Conservation (phyloP, 1,140 invertebrate genomes). For the Platyura marginata region DNA sequence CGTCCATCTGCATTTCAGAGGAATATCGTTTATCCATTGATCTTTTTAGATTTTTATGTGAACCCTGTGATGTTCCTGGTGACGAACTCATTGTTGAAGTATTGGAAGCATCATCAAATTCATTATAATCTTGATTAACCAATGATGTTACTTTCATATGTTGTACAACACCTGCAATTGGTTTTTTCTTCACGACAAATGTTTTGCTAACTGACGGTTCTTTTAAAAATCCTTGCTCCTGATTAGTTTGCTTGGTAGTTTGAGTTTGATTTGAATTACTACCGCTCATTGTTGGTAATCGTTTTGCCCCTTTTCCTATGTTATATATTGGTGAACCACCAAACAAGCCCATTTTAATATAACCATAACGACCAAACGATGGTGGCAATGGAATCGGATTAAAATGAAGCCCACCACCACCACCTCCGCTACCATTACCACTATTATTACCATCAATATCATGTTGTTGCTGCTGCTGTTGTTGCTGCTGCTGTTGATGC, state of each 20-base stretch:
- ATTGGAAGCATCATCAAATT: constrained; percentile 42
- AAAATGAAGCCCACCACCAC: constrained; percentile 30
- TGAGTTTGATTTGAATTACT: not conserved
- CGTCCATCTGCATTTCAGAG: constrained; percentile 6
- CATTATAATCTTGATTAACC: constrained; percentile 40
- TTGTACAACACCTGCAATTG: constrained; percentile 14
- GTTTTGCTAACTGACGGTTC: not conserved
- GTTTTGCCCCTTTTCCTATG: not conserved
- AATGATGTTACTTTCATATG: constrained; percentile 33
- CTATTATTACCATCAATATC: constrained; percentile 23
- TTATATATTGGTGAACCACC: constrained; percentile 50
- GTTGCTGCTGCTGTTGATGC: not conserved
- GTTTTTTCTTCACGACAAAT: not conserved
- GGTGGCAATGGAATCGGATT: constrained; percentile 28
- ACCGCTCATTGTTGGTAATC: not conserved
- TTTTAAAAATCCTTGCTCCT: no score
- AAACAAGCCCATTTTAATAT: constrained; percentile 37
- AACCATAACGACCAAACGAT: constrained; percentile 29
- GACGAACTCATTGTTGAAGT: constrained; percentile 25
- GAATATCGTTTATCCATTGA: constrained; percentile 9
- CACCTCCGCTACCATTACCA: constrained; percentile 27
- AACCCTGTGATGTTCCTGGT: constrained; percentile 26
- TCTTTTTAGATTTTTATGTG: constrained; percentile 11
- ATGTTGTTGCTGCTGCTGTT: constrained; percentile 34
- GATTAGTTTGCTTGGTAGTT: not conserved